Conservation (phyloP, 2,888 invertebrate genomes). For the Urechis unicinctus region DNA sequence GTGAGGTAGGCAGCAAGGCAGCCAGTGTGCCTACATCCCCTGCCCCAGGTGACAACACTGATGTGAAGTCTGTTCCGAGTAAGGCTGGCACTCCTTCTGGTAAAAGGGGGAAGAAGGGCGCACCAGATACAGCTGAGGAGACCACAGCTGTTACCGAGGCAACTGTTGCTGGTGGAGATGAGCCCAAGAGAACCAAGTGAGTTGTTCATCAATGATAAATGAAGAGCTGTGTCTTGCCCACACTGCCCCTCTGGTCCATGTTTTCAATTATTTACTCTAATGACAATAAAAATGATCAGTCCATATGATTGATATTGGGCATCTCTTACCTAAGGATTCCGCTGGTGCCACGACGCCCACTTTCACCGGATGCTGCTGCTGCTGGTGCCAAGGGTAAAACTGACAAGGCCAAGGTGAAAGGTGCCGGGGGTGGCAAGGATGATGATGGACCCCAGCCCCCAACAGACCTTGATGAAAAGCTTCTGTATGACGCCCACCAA, state of each 20-base stretch:
- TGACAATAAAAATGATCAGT: background rate
- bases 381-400: conserved; percentile 23
- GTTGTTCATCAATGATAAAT: too few species aligned
- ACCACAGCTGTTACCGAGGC: background rate
- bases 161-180: too few species aligned
- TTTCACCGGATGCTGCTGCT: conserved; percentile 37
- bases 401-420: conserved; percentile 27
- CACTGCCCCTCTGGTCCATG: too few species aligned
- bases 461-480: conserved; percentile 41
- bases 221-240: too few species aligned
- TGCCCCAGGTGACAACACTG: conserved; percentile 22
- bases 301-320: too few species aligned
- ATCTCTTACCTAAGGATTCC: conserved; percentile 48
- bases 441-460: conserved; percentile 38
- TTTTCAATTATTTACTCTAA: background rate
- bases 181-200: too few species aligned
- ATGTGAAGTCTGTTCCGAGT: conserved; percentile 4
- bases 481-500: conserved; percentile 38
- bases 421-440: conserved; percentile 24
- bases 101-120: conserved; percentile 30
- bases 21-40: conserved; percentile 19
- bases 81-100: conserved; percentile 35
- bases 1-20: conserved; percentile 20
- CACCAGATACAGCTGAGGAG: background rate
- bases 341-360: conserved; percentile 40